These are phyloP conservation scores for Sus scrofa DNA, from an alignment of 2,113 vertebrate species.

Conservation along the genomic window DNA sequence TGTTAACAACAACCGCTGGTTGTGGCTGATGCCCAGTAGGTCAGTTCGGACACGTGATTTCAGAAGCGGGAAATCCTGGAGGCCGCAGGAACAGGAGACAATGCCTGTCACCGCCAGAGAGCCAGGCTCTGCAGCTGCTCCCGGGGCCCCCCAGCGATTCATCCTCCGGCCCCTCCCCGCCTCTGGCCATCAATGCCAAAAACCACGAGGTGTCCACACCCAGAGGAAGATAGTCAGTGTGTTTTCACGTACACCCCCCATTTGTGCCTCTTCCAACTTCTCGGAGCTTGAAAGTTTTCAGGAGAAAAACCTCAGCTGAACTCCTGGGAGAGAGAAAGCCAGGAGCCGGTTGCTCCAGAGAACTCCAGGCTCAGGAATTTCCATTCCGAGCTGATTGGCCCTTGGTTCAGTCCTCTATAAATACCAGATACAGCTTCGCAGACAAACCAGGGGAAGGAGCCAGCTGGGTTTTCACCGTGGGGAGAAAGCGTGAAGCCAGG, in stretches of 20 bases:
- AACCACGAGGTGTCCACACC: neutral
- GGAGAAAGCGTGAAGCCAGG: neutral
- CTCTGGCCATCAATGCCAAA: neutral
- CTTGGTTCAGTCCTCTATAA: conserved; percentile 54
- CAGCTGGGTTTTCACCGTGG: conserved; percentile 66
- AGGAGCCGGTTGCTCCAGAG: conserved; percentile 15
- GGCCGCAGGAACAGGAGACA: neutral
- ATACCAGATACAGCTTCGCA: conserved; percentile 46
- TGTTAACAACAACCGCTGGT: neutral
- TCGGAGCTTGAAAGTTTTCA: neutral
- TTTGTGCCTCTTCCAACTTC: neutral
- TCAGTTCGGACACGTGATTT: neutral
- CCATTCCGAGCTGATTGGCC: conserved; percentile 17
- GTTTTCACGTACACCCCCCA: neutral
- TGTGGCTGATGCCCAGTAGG: neutral
- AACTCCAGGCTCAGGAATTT: conserved; percentile 67
- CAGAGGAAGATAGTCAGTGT: neutral
- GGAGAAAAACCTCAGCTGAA: conserved; percentile 78
- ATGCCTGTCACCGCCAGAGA: neutral
- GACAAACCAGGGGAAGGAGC: neutral
- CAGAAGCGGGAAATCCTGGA: neutral
- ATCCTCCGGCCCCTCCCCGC: neutral
- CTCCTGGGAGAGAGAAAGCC: conserved; percentile 3
- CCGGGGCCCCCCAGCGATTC: fast-evolving
- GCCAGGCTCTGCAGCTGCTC: neutral